Percentiles rank a stretch among this genome's conserved stretches.
Evolutionary conservation across 2,113 vertebrate species (phyloP).

Genomic region (Sitta europaea): DNA sequence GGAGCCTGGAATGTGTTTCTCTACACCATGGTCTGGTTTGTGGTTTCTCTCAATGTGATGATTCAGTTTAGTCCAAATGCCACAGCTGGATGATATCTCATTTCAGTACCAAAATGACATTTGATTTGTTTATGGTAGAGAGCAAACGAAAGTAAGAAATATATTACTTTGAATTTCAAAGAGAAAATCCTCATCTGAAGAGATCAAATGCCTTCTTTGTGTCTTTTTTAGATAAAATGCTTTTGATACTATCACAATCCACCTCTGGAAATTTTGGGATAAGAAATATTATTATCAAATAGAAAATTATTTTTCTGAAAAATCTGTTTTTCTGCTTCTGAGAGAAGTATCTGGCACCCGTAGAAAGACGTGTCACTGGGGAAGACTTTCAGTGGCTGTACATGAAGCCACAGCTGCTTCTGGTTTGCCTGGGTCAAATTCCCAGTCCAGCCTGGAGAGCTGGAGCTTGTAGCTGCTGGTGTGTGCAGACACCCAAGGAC

Average conservation of each 20-base stretch:
- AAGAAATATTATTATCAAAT: neutral
- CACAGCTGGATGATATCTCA: neutral
- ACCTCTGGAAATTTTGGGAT: neutral
- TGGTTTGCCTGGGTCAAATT: neutral
- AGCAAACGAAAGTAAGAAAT: neutral
- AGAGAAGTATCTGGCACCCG: neutral
- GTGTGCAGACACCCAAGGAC: neutral
- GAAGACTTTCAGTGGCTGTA: neutral
- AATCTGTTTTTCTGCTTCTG: neutral
- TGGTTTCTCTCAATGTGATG: neutral
- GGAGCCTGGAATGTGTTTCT: neutral
- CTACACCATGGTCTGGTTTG: fast-evolving
- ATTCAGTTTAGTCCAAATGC: neutral
- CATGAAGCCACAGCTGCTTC: neutral
- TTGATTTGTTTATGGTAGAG: neutral
- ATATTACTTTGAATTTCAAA: neutral
- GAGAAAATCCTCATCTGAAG: neutral
- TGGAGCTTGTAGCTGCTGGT: neutral
- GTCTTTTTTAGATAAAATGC: neutral
- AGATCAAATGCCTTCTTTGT: neutral
- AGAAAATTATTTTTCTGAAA: neutral
- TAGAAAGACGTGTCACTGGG: too few relatives aligned
- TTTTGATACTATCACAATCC: neutral
- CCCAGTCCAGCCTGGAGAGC: neutral
- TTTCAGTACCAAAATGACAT: neutral